Conservation (phyloP, 2,888 invertebrate genomes). For the Rhodophaea formosa region DNA sequence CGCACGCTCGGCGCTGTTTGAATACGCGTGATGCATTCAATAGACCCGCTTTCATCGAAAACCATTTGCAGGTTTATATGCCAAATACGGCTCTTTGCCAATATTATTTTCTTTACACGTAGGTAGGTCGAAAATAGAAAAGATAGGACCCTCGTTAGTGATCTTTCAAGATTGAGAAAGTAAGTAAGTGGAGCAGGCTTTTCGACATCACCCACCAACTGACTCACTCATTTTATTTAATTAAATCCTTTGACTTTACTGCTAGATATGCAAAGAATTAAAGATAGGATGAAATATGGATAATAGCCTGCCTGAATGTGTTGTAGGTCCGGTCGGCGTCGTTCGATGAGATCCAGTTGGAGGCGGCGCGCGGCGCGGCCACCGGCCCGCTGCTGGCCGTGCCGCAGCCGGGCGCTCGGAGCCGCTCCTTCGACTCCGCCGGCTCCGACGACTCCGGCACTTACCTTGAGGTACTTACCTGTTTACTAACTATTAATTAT, state of each 20-base stretch:
- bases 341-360: constrained; percentile 93
- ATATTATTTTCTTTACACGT: background rate
- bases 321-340: constrained; percentile 90
- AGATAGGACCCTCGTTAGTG: too few relatives aligned
- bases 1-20: constrained; percentile 2
- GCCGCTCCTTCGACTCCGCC: constrained; percentile 90
- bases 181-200: too few relatives aligned
- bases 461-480: constrained; percentile 61
- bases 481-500: background rate
- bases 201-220: too few relatives aligned
- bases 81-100: background rate
- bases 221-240: too few relatives aligned
- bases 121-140: too few relatives aligned
- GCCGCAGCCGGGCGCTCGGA: constrained; percentile 86
- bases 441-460: constrained; percentile 86
- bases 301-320: too few relatives aligned
- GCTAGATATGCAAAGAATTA: too few relatives aligned
- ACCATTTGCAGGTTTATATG: constrained; percentile 15
- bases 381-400: constrained; percentile 82
- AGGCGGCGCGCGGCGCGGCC: constrained; percentile 83
- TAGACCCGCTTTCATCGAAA: constrained; percentile 15
- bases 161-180: too few relatives aligned
- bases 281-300: too few relatives aligned
- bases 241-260: too few relatives aligned
- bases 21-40: constrained; percentile 7